Evolutionary conservation across 1,140 invertebrate genomes (phyloP).

Genomic region (Marisa cornuarietis): DNA sequence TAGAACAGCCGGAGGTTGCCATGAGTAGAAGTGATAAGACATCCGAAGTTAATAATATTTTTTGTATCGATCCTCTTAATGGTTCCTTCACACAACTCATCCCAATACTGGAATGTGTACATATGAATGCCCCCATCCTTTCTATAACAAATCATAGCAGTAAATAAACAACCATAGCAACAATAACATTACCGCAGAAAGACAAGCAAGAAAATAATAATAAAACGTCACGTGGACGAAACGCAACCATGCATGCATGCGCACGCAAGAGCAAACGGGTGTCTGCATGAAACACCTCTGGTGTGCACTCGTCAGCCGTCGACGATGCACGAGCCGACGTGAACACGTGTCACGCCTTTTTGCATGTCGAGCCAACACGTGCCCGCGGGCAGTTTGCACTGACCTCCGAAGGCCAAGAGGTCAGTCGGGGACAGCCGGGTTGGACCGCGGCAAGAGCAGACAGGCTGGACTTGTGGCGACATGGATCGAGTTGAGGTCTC

Average conservation of each 20-base stretch:
- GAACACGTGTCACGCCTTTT: neutral
- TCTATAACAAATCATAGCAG: neutral
- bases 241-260: neutral
- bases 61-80: no score
- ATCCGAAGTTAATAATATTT: no score
- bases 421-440: no score
- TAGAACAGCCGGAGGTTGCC: no score
- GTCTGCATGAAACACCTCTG: neutral
- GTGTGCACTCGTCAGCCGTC: neutral
- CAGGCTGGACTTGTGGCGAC: no score
- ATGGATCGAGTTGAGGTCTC: no score
- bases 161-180: conserved; percentile 4
- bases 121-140: neutral
- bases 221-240: neutral
- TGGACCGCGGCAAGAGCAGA: no score
- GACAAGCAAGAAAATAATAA: neutral
- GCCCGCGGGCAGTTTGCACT: neutral
- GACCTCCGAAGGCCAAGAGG: no score
- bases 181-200: neutral
- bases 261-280: neutral
- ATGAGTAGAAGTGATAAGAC: no score
- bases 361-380: neutral
- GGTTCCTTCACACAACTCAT: no score
- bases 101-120: neutral
- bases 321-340: neutral